Base-by-base conservation (phyloP, 2,888 invertebrate genomes). In the Xanthia togata region DNA sequence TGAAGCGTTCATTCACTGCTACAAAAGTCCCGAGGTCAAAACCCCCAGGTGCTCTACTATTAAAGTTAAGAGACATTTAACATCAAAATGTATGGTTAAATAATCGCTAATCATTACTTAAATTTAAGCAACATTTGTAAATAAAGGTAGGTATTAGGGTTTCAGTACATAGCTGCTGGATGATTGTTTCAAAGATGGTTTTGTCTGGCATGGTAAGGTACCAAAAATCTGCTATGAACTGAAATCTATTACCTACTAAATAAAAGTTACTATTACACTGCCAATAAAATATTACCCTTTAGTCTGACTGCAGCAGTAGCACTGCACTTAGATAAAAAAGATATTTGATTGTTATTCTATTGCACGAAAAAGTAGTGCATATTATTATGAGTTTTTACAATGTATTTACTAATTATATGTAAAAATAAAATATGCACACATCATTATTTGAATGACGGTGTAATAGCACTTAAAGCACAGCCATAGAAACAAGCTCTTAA, bases 181-280 rank as follows among this genome's bases (percentile, higher is more conserved):
- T 68, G 59, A 72, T 47, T 60, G 72, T 63, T 59, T 31, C 63
- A 69, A 47, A 60, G 2, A 44, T 57, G 35, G 35, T 55, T 81
- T 82, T 70, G 60, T 35, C 17, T 82, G 59, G 38, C 44, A 65
- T 62, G 41, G 41, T 76, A 67, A 67, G 60, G 38, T 78, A 78
- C 12, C 26, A 53, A 35, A 69, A 69, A 60, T 55, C 41, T 59
- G 69, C 60, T 67, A 60, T 65, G 69, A 5, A 55, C 59, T 73
- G 68, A 65, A 75, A 69, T 31, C 35, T 44, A 35, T 50, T 47
- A 59, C n/a, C n/a, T n/a, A n/a, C n/a, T 23, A 50, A 74, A 57
- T 59, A 55, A 41, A 60, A 59, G 59, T 64, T 60, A 63, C 53
- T 63, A 41, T 62, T 60, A 73, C 64, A 71, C 20, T 41, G 59